These are phyloP conservation scores for Edolisoma coerulescens DNA, from an alignment of 2,113 vertebrate genomes.

Conservation along the genomic window DNA sequence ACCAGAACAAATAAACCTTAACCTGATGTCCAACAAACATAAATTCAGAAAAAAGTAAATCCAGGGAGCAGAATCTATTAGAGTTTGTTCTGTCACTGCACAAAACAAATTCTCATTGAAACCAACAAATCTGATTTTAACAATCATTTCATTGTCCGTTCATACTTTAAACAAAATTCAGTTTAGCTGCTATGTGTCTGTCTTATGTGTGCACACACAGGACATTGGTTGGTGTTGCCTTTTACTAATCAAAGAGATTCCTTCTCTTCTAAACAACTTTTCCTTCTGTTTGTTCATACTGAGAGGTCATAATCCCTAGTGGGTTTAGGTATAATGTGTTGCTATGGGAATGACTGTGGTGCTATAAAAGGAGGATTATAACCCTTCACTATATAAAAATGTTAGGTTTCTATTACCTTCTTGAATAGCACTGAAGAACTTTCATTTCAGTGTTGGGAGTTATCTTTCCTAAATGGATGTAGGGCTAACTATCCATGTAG, in stretches of 20 bases:
- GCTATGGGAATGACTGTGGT: slow-evolving; percentile 35
- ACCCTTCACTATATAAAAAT: slow-evolving; percentile 53
- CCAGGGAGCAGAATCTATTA: background rate
- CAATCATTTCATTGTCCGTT: background rate
- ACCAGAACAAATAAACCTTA: background rate
- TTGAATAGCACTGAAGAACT: slow-evolving; percentile 36
- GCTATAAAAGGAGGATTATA: slow-evolving; percentile 30
- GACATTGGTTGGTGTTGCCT: background rate
- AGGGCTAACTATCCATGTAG: slow-evolving; percentile 40
- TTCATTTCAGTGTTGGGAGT: background rate
- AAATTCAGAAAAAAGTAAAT: background rate
- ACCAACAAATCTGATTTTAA: background rate
- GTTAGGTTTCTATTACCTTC: slow-evolving; percentile 24
- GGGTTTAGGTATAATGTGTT: slow-evolving; percentile 42
- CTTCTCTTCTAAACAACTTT: slow-evolving; percentile 13
- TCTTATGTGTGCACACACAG: background rate
- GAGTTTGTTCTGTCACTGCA: background rate
- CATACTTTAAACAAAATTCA: background rate
- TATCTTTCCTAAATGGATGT: slow-evolving; percentile 53
- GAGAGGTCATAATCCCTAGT: slow-evolving; percentile 35
- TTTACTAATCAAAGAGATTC: slow-evolving; percentile 14
- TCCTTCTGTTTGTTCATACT: background rate
- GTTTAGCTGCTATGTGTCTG: background rate
- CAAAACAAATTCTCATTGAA: background rate
- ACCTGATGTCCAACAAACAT: background rate